phyloP scores from a whole-genome alignment of 2,797 vertebrate species.

The Peromyscus melanophrys region DNA sequence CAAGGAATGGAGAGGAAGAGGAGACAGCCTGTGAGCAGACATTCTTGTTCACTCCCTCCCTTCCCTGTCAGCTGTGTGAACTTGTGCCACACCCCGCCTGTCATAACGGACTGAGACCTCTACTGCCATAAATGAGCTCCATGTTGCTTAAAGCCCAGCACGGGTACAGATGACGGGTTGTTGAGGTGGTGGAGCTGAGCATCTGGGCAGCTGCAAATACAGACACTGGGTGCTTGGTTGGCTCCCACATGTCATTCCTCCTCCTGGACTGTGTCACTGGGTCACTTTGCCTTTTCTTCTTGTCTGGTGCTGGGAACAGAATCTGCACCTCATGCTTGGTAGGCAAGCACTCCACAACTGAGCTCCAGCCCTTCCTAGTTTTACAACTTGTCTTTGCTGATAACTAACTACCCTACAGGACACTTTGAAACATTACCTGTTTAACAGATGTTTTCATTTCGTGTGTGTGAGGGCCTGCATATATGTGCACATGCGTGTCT shows the following conservation, averaged over 20 bases:
- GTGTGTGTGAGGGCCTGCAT: neutral
- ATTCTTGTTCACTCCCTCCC: neutral
- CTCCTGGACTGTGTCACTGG: neutral
- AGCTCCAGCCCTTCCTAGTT: neutral
- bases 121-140: neutral
- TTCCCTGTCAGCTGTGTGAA: neutral
- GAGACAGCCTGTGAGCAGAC: neutral
- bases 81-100: too few relatives aligned
- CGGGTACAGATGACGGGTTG: neutral
- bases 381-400: neutral
- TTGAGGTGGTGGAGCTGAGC: neutral
- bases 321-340: neutral
- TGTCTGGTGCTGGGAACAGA: neutral
- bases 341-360: neutral
- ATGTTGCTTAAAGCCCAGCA: neutral
- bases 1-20: neutral
- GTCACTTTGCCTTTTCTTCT: neutral
- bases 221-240: neutral
- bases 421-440: neutral
- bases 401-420: neutral
- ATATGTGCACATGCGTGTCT: neutral
- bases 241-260: fast-evolving
- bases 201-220: neutral
- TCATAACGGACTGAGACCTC: neutral
- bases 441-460: neutral